These are phyloP conservation scores for Caenorhabditis japonica DNA, from an alignment of 2,888 invertebrate species.

Conservation along the genomic window DNA sequence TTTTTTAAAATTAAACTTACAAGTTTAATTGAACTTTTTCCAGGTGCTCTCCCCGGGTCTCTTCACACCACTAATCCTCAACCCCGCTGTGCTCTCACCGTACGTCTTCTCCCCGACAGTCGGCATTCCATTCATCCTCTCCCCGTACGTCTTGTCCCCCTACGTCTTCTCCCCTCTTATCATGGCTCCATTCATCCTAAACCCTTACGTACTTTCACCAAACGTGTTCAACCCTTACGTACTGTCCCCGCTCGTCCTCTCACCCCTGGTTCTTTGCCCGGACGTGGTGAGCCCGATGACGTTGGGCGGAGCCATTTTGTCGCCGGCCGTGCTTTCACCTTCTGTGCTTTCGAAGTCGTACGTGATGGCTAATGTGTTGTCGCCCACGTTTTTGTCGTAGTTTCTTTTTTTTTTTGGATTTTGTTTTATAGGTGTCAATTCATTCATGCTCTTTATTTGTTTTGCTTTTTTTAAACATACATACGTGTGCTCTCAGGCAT, in stretches of 20 bases:
- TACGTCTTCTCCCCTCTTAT: conserved; percentile 66
- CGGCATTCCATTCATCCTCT: conserved; percentile 69
- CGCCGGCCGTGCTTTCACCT: conserved; percentile 71
- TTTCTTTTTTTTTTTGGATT: neutral
- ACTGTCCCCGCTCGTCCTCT: conserved; percentile 66
- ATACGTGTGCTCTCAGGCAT: too few species aligned
- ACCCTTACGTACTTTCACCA: conserved; percentile 67
- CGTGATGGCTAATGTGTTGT: conserved; percentile 70
- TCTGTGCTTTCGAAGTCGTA: conserved; percentile 68
- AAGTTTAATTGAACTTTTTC: too few species aligned
- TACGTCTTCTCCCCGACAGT: conserved; percentile 70
- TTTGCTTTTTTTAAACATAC: too few species aligned
- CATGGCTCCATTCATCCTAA: conserved; percentile 70
- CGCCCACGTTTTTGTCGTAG: conserved; percentile 67
- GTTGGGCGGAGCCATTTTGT: conserved; percentile 69
- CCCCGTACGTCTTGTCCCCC: conserved; percentile 64
- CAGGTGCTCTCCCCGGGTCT: conserved; percentile 71
- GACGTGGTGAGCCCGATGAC: conserved; percentile 63
- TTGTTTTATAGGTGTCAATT: conserved; percentile 14
- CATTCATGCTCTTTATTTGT: too few species aligned
- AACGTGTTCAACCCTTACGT: conserved; percentile 74
- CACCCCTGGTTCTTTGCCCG: conserved; percentile 55
- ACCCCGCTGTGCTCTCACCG: conserved; percentile 68
- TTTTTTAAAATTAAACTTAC: too few species aligned
- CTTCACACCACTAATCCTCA: conserved; percentile 70